Evolutionary conservation across 2,797 vertebrate species (phyloP), one percentile per base, ranked within the genome.

Genomic region (Liparis tanakae): DNA sequence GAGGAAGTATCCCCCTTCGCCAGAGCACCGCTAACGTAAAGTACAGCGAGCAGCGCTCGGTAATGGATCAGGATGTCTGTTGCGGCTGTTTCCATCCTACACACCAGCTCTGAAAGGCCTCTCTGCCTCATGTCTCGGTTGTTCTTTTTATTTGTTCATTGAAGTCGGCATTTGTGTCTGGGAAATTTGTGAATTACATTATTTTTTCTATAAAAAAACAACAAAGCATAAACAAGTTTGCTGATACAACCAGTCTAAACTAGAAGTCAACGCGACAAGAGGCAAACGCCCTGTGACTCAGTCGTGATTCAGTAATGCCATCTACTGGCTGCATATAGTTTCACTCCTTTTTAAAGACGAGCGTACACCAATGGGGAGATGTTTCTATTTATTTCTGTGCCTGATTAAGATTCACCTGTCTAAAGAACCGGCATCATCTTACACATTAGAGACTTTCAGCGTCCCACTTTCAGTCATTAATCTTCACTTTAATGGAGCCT

Each of bases 251-350:
- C 10, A 5, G 22, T 7, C 3, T 1, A 5, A 36, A 6, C 55
- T 10, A 51, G n/a, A 51, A 51, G 7, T 80, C 70, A 67, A 13
- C 22, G 6, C 54, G 72, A 68, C 68, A 55, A 54, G 39, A 72
- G 50, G 56, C 15, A 65, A 78, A 62, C 60, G 41, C 1, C 64
- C 15, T n/a, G 12, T 57, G 22, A 63, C 8, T 48, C 3, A 80
- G 71, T 43, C 75, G 74, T 88, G 84, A 90, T 91, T 91, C 87
- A 85, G 75, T 87, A 72, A 80, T 89, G 91, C 94, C 94, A 94
- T 93, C 95, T 95, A 85, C 85, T 94, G 95, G 93, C 75, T 68
- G 72, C 7, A 20, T 3, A 5, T 20, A 55, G 82, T 58, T 76
- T 82, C 41, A 68, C 73, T 72, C 41, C 59, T 15, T 18, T 48